phyloP scores from a whole-genome alignment of 23 tunicate genomes.

The Styela plicata region DNA sequence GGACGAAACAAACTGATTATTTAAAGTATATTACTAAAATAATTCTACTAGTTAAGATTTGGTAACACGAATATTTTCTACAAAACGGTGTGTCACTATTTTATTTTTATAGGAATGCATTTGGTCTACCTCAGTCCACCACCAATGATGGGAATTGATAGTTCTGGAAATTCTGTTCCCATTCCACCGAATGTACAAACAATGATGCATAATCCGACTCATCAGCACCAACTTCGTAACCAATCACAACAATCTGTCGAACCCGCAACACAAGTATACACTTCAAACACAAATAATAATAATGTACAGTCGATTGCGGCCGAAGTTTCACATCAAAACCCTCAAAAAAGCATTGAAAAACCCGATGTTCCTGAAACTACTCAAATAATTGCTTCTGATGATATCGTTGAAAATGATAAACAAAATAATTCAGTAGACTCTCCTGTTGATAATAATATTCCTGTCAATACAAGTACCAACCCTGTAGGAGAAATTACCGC shows the following conservation, averaged over 20 bases:
- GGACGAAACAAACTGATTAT: too few species aligned
- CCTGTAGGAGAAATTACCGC: background rate
- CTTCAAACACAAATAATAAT: constrained; percentile 24
- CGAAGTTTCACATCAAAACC: too few species aligned
- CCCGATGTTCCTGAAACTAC: too few species aligned
- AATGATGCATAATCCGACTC: background rate
- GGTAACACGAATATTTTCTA: too few species aligned
- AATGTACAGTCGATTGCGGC: background rate
- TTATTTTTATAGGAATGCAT: constrained; percentile 10
- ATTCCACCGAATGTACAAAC: background rate
- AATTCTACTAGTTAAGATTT: too few species aligned
- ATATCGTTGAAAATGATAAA: too few species aligned
- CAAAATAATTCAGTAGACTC: too few species aligned
- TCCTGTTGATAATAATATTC: background rate
- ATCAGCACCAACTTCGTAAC: background rate
- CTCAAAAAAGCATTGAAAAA: too few species aligned
- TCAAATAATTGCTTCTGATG: too few species aligned
- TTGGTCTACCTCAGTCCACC: constrained; percentile 37
- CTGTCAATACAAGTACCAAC: background rate
- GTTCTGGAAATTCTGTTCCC: background rate
- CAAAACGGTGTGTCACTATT: too few species aligned
- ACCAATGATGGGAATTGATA: constrained; percentile 11
- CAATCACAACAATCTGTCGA: background rate
- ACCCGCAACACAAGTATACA: background rate
- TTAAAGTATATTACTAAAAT: too few species aligned